These are phyloP conservation scores for Tachycineta bicolor DNA, from an alignment of 2,113 vertebrate genomes.

Conservation along the genomic window DNA sequence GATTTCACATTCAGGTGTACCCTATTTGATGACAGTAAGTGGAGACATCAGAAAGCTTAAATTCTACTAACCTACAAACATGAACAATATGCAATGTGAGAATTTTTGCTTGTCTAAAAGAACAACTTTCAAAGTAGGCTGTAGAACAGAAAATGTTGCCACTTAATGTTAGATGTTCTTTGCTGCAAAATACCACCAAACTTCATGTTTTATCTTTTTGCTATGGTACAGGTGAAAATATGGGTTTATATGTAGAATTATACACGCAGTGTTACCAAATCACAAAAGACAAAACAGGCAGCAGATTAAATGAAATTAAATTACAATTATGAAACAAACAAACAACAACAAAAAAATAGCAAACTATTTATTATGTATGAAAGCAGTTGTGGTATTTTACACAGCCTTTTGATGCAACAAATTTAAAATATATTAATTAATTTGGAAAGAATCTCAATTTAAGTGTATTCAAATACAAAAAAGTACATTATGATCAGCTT, in stretches of 20 bases:
- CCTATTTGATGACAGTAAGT: not conserved
- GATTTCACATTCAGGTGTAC: not conserved
- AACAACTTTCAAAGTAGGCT: not conserved
- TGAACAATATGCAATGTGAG: not conserved
- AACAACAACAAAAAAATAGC: not conserved
- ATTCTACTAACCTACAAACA: not conserved
- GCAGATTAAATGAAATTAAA: not conserved
- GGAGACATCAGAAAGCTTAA: not conserved
- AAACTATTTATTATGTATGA: not conserved
- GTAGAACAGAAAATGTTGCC: not conserved
- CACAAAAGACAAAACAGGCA: not conserved
- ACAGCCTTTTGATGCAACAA: not conserved
- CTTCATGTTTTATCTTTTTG: not conserved
- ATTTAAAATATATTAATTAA: not conserved
- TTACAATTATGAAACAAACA: not conserved
- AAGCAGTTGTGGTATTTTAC: not conserved
- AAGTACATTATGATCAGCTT: rapidly evolving
- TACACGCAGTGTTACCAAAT: not conserved
- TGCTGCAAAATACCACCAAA: not conserved
- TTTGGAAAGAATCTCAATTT: not conserved
- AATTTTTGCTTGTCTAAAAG: not conserved
- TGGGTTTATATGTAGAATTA: not conserved
- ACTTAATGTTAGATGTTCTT: not conserved
- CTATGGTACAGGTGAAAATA: not conserved
- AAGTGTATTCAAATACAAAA: not conserved